Base-by-base conservation (phyloP, 2,113 vertebrate species). In the Channa maculata region DNA sequence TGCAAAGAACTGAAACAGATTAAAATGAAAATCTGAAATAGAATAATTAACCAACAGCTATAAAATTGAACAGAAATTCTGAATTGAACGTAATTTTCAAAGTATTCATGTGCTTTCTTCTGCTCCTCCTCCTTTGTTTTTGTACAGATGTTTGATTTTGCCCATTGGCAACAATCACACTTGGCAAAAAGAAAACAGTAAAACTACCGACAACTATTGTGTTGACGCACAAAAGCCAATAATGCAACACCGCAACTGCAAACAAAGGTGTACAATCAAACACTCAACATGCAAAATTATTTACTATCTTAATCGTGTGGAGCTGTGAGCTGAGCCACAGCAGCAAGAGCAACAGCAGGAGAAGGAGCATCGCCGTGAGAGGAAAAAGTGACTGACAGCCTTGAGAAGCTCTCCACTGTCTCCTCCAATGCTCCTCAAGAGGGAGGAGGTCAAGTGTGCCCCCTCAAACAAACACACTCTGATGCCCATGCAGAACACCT, bases 381-480 rank as follows among this genome's bases (percentile, higher is more conserved):
- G 77, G 63, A 53, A 34, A 79, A 70, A 50, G 63, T 71, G 89
- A 94, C 75, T 89, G 92, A 90, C 91, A 90, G 89, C 79, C 81
- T 84, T 81, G 90, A 94, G 90, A 75, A 91, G 91, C 92, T 91
- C 92, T 93, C 90, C 83, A 88, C 80, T 68, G 77, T 91, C 89
- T 93, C 89, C 86, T 90, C 87, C 86, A 82, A 83, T 58, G 75
- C 85, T 90, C 86, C 88, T 92, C 69, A 67, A 93, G 89, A 91
- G 91, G 89, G 90, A 85, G 88, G 91, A 87, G 91, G 92, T 94
- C 94, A 94, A 94, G 93, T 93, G 90, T 73, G 45, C 80, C 88
- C 90, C 89, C 90, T 90, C 92, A 89, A 91, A 84, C 87, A 90
- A 91, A 89, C 82, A 88, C 89, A 84, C 88, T 88, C 79, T 54